Conservation (phyloP, 2,113 vertebrate species). For the Nothocercus julius region DNA sequence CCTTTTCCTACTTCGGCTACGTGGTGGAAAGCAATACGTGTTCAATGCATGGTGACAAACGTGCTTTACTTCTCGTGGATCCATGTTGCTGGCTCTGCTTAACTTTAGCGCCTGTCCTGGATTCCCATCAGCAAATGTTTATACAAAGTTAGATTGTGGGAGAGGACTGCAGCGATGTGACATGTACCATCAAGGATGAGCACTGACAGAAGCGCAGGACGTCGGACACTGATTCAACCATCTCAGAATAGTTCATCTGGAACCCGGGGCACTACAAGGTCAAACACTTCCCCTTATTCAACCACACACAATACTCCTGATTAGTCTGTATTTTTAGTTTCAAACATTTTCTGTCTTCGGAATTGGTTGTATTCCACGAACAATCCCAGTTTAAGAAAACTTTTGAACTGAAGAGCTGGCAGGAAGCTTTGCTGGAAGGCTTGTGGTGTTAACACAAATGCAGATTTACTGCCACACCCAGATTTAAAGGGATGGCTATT, state of each 20-base stretch:
- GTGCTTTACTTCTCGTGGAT: rapidly evolving
- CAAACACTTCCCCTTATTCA: slow-evolving; percentile 58
- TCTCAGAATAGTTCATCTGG: slow-evolving; percentile 41
- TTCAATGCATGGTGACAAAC: neutral
- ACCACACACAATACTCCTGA: slow-evolving; percentile 17
- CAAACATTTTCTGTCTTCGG: slow-evolving; percentile 2
- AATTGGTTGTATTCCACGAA: neutral
- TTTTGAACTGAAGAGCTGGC: neutral
- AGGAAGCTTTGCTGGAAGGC: neutral
- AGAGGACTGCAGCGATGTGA: neutral
- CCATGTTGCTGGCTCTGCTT: neutral
- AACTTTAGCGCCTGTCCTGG: neutral
- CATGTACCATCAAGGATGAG: neutral
- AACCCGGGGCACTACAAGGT: neutral
- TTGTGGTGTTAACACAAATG: neutral
- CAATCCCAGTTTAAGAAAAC: neutral
- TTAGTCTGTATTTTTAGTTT: slow-evolving; percentile 16
- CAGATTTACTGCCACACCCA: rapidly evolving
- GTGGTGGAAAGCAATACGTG: neutral
- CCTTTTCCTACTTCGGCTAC: neutral
- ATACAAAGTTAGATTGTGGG: neutral
- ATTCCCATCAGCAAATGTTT: neutral
- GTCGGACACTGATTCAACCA: neutral
- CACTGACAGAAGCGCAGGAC: neutral
- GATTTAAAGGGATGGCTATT: neutral